Evolutionary conservation across 2,797 vertebrate species (phyloP).

Genomic region (Eremophila alpestris): DNA sequence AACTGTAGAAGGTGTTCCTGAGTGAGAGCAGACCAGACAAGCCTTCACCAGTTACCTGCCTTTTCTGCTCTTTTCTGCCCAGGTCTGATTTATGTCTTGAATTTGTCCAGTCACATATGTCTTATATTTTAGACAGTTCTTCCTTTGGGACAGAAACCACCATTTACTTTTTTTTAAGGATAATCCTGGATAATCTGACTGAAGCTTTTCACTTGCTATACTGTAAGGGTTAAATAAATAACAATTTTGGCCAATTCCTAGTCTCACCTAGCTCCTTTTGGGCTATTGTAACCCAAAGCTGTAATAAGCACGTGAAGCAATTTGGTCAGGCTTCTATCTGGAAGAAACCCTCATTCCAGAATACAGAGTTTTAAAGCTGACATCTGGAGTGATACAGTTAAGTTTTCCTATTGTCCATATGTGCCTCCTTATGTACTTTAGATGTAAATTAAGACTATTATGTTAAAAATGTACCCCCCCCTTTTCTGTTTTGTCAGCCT

Average conservation of each 20-base stretch:
- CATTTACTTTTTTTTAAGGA: neutral
- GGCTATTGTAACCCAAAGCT: neutral
- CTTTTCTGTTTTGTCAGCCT: neutral
- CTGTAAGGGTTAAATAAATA: neutral
- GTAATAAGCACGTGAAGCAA: neutral
- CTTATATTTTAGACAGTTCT: neutral
- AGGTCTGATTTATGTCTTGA: neutral
- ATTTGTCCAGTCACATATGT: neutral
- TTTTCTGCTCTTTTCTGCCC: neutral
- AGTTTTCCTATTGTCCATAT: neutral
- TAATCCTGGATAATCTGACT: neutral
- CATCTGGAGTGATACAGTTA: neutral
- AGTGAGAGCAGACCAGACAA: neutral
- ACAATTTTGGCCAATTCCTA: neutral
- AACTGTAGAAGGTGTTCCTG: neutral
- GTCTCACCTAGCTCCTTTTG: neutral
- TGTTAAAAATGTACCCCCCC: neutral
- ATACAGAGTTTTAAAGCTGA: neutral
- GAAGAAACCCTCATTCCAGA: neutral
- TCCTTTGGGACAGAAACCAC: neutral
- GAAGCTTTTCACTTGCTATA: neutral
- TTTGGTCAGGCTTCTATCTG: neutral
- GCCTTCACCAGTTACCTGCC: neutral
- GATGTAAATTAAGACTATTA: neutral
- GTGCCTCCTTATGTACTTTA: neutral